Evolutionary conservation across 2,113 vertebrate genomes (phyloP).

Genomic region (Eublepharis macularius): DNA sequence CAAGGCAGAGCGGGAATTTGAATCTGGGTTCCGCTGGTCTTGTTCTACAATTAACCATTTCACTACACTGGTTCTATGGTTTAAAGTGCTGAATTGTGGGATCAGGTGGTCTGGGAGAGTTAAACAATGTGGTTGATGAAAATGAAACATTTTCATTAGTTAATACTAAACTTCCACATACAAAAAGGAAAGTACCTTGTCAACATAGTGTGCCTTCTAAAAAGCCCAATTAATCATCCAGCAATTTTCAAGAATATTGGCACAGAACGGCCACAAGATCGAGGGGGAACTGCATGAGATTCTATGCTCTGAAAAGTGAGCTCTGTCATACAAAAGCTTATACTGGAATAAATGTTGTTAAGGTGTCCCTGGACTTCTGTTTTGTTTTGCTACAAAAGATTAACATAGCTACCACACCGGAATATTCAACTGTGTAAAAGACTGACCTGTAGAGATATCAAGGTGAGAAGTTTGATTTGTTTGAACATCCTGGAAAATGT

Average conservation of each 20-base stretch:
- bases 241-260: not conserved
- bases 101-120: not conserved
- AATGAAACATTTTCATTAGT: no score
- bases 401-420: no score
- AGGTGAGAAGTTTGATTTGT: not conserved
- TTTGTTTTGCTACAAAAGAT: no score
- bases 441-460: not conserved
- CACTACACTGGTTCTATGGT: not conserved
- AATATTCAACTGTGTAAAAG: not conserved
- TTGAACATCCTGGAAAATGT: not conserved
- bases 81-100: not conserved
- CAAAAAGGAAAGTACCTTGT: not conserved
- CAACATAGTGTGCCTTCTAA: not conserved
- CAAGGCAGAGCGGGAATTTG: no score
- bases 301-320: not conserved
- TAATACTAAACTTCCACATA: not conserved
- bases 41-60: no score
- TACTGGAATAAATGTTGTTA: no score
- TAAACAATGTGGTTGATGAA: no score
- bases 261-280: not conserved
- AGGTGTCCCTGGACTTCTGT: no score
- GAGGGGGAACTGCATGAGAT: not conserved
- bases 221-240: not conserved
- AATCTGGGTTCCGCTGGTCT: no score
- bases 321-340: no score